These are phyloP conservation scores for Porites evermanni DNA, from an alignment of 92 coral and sea anemone genomes.

Conservation along the genomic window DNA sequence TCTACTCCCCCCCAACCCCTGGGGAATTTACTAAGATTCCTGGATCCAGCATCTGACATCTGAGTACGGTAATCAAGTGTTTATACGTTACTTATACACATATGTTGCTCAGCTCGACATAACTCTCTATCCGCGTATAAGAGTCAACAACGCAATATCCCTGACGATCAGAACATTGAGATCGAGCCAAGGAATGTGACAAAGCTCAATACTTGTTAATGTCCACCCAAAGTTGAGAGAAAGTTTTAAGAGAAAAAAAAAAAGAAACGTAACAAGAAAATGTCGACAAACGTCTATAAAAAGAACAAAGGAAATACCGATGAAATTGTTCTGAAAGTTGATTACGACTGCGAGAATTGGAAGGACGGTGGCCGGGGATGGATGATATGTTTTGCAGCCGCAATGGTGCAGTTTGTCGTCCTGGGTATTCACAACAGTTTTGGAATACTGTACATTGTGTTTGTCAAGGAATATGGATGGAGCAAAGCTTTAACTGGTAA, in stretches of 20 bases:
- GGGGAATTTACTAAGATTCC: too few species aligned
- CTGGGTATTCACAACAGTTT: constrained; percentile 89
- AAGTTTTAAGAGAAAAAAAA: not conserved
- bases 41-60: too few species aligned
- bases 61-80: too few species aligned
- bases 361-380: constrained; percentile 69
- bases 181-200: too few species aligned
- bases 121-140: too few species aligned
- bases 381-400: constrained; percentile 70
- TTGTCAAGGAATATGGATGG: constrained; percentile 66
- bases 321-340: not conserved
- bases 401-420: constrained; percentile 80
- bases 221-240: not conserved
- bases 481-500: constrained; percentile 68
- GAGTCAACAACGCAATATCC: too few species aligned
- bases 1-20: too few species aligned
- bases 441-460: constrained; percentile 73
- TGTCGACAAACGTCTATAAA: not conserved
- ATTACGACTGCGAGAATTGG: not conserved
- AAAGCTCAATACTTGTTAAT: not conserved
- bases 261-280: not conserved
- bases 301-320: not conserved
- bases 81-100: too few species aligned
- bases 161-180: too few species aligned
- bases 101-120: too few species aligned